Base-by-base conservation (phyloP, 2,797 vertebrate genomes). In the Siniperca undulata region DNA sequence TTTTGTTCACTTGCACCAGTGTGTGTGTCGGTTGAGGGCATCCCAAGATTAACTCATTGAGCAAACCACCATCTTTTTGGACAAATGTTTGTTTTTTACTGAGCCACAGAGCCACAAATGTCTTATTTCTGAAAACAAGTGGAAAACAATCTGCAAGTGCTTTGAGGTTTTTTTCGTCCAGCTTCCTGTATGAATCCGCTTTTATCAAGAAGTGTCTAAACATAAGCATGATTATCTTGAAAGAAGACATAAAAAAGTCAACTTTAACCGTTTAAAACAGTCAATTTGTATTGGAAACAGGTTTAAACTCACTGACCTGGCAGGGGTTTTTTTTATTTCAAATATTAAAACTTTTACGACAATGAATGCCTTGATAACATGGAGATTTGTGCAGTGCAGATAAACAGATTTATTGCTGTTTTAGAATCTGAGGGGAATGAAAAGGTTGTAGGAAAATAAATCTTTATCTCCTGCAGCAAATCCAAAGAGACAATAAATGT, bases 391-490 rank as follows among this genome's bases (percentile, higher is more conserved):
- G 61, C 46, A 24, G 52, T 2, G 40, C 58, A 67, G 27, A 65
- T 19, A 48, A 70, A 73, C 24, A 66, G 53, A 64, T 67, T 40
- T n/a, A 80, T 24, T 20, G 34, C 9, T 30, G n/a, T 5, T 59
- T 46, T 1, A 5, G 36, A 55, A 58, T 44, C 5, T 46, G 56
- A 0, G 16, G 46, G 27, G 20, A 60, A 22, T n/a, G 13, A 67
- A 64, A 81, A 56, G 9, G 20, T 48, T 76, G 48, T n/a, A 16
- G 46, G 7, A 46, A 53, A 75, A 70, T 52, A 20, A 66, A 66
- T 50, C 9, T 67, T 74, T 30, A 69, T 75, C 16, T 70, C 13
- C 12, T 42, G 67, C 12, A 38, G 67, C 48, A 60, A 80, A 74
- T 59, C 53, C 14, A 67, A 52, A 36, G 16, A 66, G 30, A 56